Conservation (phyloP, 2,888 invertebrate species). For the Amphipoea lucens region DNA sequence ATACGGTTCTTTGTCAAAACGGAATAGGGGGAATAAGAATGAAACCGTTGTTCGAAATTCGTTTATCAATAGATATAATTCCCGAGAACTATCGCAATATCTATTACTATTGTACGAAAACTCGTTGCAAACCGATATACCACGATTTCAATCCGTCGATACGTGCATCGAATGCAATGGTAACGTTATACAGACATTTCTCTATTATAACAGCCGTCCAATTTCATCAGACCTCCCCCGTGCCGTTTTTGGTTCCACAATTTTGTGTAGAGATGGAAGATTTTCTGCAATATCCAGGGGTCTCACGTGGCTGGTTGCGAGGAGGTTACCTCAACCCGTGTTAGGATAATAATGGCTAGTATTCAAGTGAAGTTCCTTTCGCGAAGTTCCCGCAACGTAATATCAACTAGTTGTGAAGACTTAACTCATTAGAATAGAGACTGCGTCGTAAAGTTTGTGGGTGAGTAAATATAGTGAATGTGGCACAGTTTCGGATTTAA, state of each 20-base stretch:
- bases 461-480: constrained; percentile 60
- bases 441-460: constrained; percentile 58
- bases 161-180: constrained; percentile 74
- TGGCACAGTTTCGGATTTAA: constrained; percentile 53
- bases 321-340: constrained; percentile 71
- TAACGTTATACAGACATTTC: constrained; percentile 67
- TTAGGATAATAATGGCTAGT: constrained; percentile 77
- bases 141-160: constrained; percentile 75
- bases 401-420: constrained; percentile 71
- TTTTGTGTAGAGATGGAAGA: constrained; percentile 14
- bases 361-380: constrained; percentile 69
- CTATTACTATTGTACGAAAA: constrained; percentile 62
- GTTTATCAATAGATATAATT: constrained; percentile 53
- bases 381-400: constrained; percentile 67
- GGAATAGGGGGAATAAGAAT: constrained; percentile 10
- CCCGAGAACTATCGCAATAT: constrained; percentile 48
- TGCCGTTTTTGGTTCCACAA: constrained; percentile 4
- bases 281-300: constrained; percentile 48
- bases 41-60: constrained; percentile 22
- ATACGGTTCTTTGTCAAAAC: constrained; percentile 34
- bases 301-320: constrained; percentile 65
- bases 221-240: constrained; percentile 44
- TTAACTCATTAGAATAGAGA: constrained; percentile 73
- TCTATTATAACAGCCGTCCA: constrained; percentile 59
- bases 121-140: constrained; percentile 74